Percentiles rank a stretch among this genome's conserved stretches.
These are phyloP conservation scores for Vidua chalybeata DNA, from an alignment of 2,113 vertebrate genomes.

Conservation along the genomic window DNA sequence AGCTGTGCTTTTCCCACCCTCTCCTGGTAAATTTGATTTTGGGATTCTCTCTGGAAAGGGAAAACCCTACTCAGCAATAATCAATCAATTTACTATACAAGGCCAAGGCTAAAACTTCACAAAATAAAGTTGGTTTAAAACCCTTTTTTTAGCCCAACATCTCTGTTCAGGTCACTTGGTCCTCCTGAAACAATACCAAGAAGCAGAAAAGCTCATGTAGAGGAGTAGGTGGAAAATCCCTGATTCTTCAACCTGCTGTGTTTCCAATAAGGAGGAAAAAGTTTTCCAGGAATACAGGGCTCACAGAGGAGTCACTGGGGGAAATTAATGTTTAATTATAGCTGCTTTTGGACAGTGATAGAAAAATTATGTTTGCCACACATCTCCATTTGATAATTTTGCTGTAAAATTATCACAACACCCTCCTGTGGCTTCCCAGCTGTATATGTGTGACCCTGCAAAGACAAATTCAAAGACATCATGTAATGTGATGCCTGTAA, in stretches of 20 bases:
- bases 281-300: neutral
- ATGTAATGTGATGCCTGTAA: neutral
- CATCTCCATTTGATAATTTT: neutral
- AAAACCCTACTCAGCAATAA: constrained; percentile 43
- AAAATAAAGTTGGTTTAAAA: neutral
- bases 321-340: neutral
- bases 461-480: neutral
- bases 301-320: neutral
- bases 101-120: neutral
- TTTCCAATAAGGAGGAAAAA: neutral
- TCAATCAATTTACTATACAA: neutral
- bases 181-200: neutral
- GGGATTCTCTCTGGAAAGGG: constrained; percentile 1
- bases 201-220: neutral
- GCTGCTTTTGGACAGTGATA: neutral
- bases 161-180: neutral
- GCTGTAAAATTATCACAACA: neutral
- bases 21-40: constrained; percentile 24
- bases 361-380: neutral
- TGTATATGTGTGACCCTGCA: constrained; percentile 5
- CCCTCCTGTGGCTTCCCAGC: neutral
- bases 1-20: neutral
- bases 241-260: neutral
- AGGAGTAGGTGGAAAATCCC: neutral
- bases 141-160: neutral